These are phyloP conservation scores for Netelia inedita DNA, from an alignment of 2,888 invertebrate genomes.

Conservation along the genomic window DNA sequence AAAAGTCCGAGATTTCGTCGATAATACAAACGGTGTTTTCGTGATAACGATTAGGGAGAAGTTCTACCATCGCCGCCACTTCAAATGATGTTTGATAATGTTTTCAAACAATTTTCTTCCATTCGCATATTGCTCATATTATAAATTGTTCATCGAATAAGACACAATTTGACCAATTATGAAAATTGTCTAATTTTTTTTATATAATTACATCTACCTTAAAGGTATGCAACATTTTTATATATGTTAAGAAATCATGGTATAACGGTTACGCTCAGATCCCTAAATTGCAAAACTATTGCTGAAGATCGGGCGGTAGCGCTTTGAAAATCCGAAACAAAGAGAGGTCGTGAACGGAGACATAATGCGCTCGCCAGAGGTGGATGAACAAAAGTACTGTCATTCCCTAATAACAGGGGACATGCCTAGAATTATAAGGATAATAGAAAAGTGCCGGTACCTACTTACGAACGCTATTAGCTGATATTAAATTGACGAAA, in stretches of 20 bases:
- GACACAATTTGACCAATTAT: too few species aligned
- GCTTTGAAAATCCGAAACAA: not conserved
- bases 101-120: too few species aligned
- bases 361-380: not conserved
- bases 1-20: too few species aligned
- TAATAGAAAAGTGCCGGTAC: conserved; percentile 27
- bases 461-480: conserved; percentile 27
- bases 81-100: too few species aligned
- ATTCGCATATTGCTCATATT: too few species aligned
- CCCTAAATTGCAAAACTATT: conserved; percentile 14
- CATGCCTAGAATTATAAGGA: conserved; percentile 73
- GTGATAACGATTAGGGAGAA: too few species aligned
- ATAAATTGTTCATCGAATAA: not conserved
- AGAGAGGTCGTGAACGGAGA: conserved; percentile 21
- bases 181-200: too few species aligned
- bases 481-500: conserved; percentile 7
- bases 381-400: conserved; percentile 51
- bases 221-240: too few species aligned
- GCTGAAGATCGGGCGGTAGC: conserved; percentile 6
- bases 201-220: too few species aligned
- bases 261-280: not conserved
- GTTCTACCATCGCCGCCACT: too few species aligned
- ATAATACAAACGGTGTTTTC: too few species aligned
- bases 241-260: too few species aligned
- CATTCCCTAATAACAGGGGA: conserved; percentile 74